phyloP scores from a whole-genome alignment of 2,797 vertebrate species.

The Hippopotamyrus pictus region DNA sequence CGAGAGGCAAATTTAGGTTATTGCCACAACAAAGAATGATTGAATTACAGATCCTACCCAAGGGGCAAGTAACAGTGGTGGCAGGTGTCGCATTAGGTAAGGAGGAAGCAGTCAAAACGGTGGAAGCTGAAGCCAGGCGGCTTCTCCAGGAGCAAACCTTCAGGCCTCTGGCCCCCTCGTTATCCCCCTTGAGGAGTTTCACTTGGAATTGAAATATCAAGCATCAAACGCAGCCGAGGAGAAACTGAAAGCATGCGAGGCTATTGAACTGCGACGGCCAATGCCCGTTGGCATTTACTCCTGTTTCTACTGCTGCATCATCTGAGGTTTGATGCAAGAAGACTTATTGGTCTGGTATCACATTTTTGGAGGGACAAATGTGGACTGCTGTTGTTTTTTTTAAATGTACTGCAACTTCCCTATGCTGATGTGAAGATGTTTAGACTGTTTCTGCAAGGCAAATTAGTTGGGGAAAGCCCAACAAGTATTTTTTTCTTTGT shows the following conservation, averaged over 20 bases:
- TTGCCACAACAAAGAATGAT: background rate
- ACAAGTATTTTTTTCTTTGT: background rate
- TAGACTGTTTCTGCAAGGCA: background rate
- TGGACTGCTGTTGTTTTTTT: background rate
- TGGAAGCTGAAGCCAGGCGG: background rate
- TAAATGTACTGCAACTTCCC: background rate
- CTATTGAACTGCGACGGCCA: background rate
- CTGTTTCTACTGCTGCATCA: background rate
- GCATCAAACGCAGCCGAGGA: background rate
- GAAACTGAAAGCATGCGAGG: background rate
- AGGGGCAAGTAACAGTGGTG: background rate
- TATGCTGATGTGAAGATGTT: background rate
- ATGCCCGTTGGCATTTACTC: background rate
- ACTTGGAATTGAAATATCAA: background rate
- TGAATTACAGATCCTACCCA: background rate
- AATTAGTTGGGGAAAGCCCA: background rate
- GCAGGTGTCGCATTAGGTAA: background rate
- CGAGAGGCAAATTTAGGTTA: conserved; percentile 43
- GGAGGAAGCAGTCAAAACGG: background rate
- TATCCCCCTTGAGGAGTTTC: background rate
- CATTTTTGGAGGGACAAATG: background rate
- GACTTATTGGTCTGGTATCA: background rate
- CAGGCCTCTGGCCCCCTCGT: background rate
- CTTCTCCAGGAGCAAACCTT: background rate
- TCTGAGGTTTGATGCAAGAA: background rate